Evolutionary conservation across 1,140 invertebrate genomes (phyloP).

Genomic region (Mizuhopecten yessoensis): DNA sequence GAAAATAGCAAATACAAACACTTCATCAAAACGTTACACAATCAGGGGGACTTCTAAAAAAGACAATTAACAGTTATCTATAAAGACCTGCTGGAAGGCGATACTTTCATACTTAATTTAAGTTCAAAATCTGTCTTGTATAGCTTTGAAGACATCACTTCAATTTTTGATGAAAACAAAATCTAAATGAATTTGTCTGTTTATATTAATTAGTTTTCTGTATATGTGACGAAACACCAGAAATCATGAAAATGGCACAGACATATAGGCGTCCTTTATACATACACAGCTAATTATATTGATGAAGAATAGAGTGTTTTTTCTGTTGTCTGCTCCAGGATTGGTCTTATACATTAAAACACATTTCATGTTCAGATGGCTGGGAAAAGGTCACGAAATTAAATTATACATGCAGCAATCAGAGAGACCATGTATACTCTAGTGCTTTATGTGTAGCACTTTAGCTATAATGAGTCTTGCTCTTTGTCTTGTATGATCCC

Average conservation of each 20-base stretch:
- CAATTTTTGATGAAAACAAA: neutral
- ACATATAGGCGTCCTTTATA: neutral
- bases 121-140: neutral
- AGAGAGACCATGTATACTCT: too few species aligned
- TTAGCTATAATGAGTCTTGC: too few species aligned
- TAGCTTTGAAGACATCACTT: slow-evolving; percentile 15
- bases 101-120: neutral
- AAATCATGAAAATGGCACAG: neutral
- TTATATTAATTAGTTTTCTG: slow-evolving; percentile 11
- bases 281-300: neutral
- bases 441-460: too few species aligned
- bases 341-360: too few species aligned
- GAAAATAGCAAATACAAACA: neutral
- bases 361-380: too few species aligned
- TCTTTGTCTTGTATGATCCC: too few species aligned
- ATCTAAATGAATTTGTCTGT: neutral
- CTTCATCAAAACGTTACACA: neutral
- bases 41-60: neutral
- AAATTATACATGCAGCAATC: too few species aligned
- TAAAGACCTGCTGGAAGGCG: neutral
- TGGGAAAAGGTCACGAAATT: too few species aligned
- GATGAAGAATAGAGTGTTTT: neutral
- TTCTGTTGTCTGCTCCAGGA: too few species aligned
- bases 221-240: neutral
- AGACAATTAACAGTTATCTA: neutral